These are phyloP conservation scores for Botia kubotai DNA, from an alignment of 2,797 vertebrate genomes.

Conservation along the genomic window DNA sequence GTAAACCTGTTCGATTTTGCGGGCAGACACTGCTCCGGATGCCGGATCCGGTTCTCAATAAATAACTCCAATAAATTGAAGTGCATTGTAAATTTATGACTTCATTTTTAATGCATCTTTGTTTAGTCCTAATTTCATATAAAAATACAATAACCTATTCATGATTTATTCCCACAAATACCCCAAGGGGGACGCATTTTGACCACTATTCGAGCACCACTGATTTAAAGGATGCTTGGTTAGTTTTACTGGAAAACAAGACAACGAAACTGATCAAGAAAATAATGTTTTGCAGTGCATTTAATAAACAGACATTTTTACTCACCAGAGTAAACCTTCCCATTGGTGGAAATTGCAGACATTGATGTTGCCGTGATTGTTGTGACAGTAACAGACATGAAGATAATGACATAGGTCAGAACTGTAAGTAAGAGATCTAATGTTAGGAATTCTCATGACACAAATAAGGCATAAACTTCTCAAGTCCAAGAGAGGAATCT, in stretches of 20 bases:
- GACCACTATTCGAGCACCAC: too few relatives aligned
- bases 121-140: not conserved
- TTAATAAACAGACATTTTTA: not conserved
- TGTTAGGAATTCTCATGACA: not conserved
- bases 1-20: too few relatives aligned
- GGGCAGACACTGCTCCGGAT: not conserved
- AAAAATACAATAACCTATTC: not conserved
- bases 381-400: slow-evolving; percentile 55
- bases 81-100: not conserved
- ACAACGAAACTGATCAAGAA: too few relatives aligned
- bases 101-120: not conserved
- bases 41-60: not conserved
- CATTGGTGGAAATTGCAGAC: slow-evolving; percentile 81
- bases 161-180: too few relatives aligned
- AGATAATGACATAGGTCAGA: slow-evolving; percentile 30
- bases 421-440: slow-evolving; percentile 43
- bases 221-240: too few relatives aligned
- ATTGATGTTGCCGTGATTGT: slow-evolving; percentile 76
- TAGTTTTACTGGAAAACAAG: too few relatives aligned
- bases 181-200: too few relatives aligned
- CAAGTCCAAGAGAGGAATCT: not conserved
- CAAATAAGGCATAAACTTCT: not conserved
- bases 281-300: not conserved
- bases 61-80: not conserved
- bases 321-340: slow-evolving; percentile 77